A percentile compares a stretch with the other conserved stretches of the same genome.
phyloP scores from a whole-genome alignment of 2,888 invertebrate species.

The Xestia rhomboidea region DNA sequence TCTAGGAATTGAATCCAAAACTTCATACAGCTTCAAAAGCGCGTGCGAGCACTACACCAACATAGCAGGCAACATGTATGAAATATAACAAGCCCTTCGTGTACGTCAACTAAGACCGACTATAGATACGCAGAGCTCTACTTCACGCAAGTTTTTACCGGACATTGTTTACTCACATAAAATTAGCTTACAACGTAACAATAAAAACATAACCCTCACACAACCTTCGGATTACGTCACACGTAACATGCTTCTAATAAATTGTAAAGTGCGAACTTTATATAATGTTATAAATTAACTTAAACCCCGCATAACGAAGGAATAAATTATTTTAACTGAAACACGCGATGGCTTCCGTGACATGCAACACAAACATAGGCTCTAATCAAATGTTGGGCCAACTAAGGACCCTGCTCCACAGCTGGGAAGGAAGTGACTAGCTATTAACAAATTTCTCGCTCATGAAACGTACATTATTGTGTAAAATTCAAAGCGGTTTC shows the following conservation, averaged over 20 bases:
- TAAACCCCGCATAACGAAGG: constrained; percentile 44
- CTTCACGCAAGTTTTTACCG: not conserved
- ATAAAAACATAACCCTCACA: constrained; percentile 6
- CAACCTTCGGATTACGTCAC: constrained; percentile 30
- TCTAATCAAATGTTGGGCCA: constrained; percentile 36
- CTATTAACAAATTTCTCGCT: not conserved
- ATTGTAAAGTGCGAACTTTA: constrained; percentile 60
- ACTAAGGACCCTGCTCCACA: not conserved
- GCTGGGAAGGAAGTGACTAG: not conserved
- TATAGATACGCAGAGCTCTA: not conserved
- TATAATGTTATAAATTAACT: constrained; percentile 62
- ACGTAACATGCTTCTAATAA: constrained; percentile 42
- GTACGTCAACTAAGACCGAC: not conserved
- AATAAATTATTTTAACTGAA: constrained; percentile 57
- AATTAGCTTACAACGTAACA: constrained; percentile 17
- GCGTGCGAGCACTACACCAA: not conserved
- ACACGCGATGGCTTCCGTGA: constrained; percentile 55
- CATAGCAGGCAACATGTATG: not conserved
- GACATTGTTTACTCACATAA: constrained; percentile 11
- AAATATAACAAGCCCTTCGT: not conserved
- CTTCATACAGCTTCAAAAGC: not conserved
- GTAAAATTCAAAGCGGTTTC: not conserved
- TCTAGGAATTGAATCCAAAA: not conserved
- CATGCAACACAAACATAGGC: constrained; percentile 52
- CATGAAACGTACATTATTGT: not conserved